Percentiles rank a stretch among this genome's conserved stretches.
These are phyloP conservation scores for Aphidius gifuensis DNA, from an alignment of 1,140 invertebrate genomes.

Conservation along the genomic window DNA sequence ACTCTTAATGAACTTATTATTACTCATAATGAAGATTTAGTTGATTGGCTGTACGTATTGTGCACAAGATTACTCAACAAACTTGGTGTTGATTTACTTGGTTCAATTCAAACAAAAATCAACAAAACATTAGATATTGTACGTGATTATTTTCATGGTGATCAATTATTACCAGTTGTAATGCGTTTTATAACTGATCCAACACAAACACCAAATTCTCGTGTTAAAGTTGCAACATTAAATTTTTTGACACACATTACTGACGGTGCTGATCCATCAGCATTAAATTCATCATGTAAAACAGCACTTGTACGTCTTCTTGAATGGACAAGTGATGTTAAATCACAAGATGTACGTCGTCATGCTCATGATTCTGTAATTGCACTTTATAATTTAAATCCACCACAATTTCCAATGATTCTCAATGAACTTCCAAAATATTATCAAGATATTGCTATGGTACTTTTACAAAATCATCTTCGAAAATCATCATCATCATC, in stretches of 20 bases:
- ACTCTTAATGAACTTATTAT: slow-evolving; percentile 84
- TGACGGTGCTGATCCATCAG: slow-evolving; percentile 55
- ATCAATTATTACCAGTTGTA: slow-evolving; percentile 63
- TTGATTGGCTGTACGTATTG: slow-evolving; percentile 88
- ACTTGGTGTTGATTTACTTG: slow-evolving; percentile 83
- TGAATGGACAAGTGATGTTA: slow-evolving; percentile 65
- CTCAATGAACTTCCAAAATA: slow-evolving; percentile 69
- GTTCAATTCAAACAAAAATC: slow-evolving; percentile 86
- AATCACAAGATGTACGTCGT: slow-evolving; percentile 75
- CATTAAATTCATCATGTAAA: slow-evolving; percentile 53
- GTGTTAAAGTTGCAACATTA: slow-evolving; percentile 75
- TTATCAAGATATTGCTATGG: slow-evolving; percentile 76
- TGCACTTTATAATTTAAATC: slow-evolving; percentile 86
- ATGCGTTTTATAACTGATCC: slow-evolving; percentile 81
- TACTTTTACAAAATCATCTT: slow-evolving; percentile 80
- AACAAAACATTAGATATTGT: slow-evolving; percentile 79
- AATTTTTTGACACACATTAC: slow-evolving; percentile 73
- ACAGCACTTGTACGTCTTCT: slow-evolving; percentile 69
- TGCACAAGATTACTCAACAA: slow-evolving; percentile 71
- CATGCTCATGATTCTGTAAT: slow-evolving; percentile 77
- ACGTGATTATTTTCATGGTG: slow-evolving; percentile 65
- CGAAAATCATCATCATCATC: slow-evolving; percentile 59
- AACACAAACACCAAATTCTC: slow-evolving; percentile 85
- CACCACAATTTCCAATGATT: slow-evolving; percentile 80
- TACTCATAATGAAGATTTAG: slow-evolving; percentile 81